Percentiles rank a stretch among this genome's conserved stretches.
Conservation (phyloP, 2,113 vertebrate species). For the Buteo buteo region DNA sequence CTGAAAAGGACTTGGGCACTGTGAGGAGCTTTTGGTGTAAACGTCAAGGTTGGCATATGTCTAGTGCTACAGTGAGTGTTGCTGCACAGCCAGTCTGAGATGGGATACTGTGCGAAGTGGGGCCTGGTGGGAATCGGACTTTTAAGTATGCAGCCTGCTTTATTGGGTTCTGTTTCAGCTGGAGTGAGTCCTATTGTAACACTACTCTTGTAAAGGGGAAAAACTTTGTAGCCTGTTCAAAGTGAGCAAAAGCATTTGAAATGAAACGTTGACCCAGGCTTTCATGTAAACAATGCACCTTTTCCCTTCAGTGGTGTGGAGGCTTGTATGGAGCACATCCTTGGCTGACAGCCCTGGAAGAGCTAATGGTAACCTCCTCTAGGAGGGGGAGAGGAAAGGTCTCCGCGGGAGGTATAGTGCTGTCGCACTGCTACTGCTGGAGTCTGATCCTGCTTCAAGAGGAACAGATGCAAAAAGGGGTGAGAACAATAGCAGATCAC, state of each 20-base stretch:
- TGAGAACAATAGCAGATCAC: not conserved
- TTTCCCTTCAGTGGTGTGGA: not conserved
- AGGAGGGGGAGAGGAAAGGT: not conserved
- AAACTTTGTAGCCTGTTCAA: not conserved
- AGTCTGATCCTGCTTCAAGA: not conserved
- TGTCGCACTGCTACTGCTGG: not conserved
- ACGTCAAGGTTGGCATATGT: not conserved
- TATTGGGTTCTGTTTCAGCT: not conserved
- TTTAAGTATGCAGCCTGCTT: not conserved
- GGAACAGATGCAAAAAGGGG: not conserved
- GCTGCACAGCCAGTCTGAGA: not conserved
- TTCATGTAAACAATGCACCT: not conserved
- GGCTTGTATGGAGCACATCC: not conserved
- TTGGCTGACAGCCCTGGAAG: not conserved
- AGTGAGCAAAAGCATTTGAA: not conserved
- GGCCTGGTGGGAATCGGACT: not conserved
- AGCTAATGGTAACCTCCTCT: not conserved
- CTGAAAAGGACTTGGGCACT: not conserved
- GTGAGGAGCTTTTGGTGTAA: not conserved
- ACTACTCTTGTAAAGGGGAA: not conserved
- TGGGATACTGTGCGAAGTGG: rapidly evolving
- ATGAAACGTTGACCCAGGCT: not conserved
- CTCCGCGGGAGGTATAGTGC: not conserved
- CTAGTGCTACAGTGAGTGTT: not conserved
- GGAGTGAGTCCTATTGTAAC: not conserved